These are phyloP conservation scores for Climacteris rufus DNA, from an alignment of 2,113 vertebrate species.

Conservation along the genomic window DNA sequence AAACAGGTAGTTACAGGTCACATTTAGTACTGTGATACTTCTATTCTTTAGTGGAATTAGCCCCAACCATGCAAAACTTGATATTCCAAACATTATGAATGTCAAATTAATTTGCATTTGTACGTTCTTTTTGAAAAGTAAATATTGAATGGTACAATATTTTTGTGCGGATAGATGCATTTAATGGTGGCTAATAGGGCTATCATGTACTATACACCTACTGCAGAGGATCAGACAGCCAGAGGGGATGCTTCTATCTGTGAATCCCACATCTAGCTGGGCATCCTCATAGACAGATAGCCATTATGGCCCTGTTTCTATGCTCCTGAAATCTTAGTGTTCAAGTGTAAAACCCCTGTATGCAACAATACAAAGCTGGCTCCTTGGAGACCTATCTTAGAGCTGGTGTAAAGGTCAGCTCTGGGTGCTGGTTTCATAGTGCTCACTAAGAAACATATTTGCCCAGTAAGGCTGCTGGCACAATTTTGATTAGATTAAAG, in stretches of 20 bases:
- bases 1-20: neutral
- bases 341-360: neutral
- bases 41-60: neutral
- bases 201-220: neutral
- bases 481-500: neutral
- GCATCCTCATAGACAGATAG: neutral
- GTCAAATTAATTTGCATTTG: neutral
- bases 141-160: neutral
- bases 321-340: neutral
- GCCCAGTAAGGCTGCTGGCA: neutral
- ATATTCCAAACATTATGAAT: neutral
- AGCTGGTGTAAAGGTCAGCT: neutral
- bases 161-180: neutral
- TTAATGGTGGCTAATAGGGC: neutral
- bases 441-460: neutral
- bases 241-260: neutral
- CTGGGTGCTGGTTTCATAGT: neutral
- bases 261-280: accelerated
- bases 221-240: neutral
- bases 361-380: neutral
- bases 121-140: neutral
- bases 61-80: neutral
- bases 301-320: neutral
- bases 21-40: neutral
- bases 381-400: neutral